These are phyloP conservation scores for Brenthis ino DNA, from an alignment of 2,888 invertebrate genomes.

Conservation along the genomic window DNA sequence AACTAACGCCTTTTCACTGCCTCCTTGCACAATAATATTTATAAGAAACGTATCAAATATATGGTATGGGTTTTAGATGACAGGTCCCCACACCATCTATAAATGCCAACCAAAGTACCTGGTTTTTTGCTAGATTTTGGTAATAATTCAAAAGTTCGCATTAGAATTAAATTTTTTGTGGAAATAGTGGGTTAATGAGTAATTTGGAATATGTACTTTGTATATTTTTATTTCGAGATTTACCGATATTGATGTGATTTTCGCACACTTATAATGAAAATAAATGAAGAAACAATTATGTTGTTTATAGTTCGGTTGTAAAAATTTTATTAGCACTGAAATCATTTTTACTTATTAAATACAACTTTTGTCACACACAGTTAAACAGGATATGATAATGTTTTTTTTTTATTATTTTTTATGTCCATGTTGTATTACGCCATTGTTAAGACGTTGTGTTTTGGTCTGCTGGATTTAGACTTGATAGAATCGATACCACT, in stretches of 20 bases:
- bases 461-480: no score
- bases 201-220: neutral
- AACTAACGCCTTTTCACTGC: slow-evolving; percentile 19
- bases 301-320: no score
- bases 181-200: slow-evolving; percentile 4
- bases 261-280: no score
- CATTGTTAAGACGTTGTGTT: no score
- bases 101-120: neutral
- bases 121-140: neutral
- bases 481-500: no score
- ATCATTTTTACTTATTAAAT: no score
- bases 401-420: no score
- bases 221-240: neutral
- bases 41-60: slow-evolving; percentile 21
- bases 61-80: slow-evolving; percentile 20
- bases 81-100: slow-evolving; percentile 14
- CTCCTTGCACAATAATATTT: slow-evolving; percentile 15
- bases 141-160: slow-evolving; percentile 16
- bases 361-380: no score
- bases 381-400: no score
- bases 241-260: neutral
- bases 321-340: no score
- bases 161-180: slow-evolving; percentile 10
- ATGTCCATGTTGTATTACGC: no score
- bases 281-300: no score